Base-by-base conservation (phyloP, 1,140 invertebrate species). In the Nephila pilipes region DNA sequence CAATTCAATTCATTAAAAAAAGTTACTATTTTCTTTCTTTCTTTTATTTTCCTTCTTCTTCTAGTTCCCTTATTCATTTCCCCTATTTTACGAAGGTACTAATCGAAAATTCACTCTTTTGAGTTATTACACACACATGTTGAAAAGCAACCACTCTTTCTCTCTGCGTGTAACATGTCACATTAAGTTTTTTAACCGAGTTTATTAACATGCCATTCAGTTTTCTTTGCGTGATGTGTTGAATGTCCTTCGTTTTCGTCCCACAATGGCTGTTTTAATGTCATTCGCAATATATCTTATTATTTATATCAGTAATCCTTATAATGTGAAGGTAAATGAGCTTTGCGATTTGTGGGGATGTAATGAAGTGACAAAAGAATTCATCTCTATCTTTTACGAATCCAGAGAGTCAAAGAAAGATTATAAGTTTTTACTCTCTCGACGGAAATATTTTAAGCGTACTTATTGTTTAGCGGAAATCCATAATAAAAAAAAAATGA, bases 271-370 rank as follows among this genome's bases (percentile, higher is more conserved):
- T 65, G 60, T 25, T 65, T 65, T 22, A 65, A n/a, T 65, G 60
- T 65, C n/a, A 65, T 25, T 25, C 60, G 60, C 60, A 65, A 65
- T 65, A n/a, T 65, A 65, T 65, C 60, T 65, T 25, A 65, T 65
- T 65, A 65, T 65, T 65, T 65, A 65, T 65, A 29, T 29, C 60
- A 29, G 60, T 65, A 65, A 65, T 65, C 60, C 60, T 65, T 65
- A 65, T 65, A 65, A 65, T 65, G 60, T 65, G 60, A 65, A 25
- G n/a, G 60, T 25, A 65, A 65, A 65, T 65, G 60, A 25, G 60
- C 22, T 65, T 65, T 65, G 22, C 60, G n/a, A 65, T 65, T 65
- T 65, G 60, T 65, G 60, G 60, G 22, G 60, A 25, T 12, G 60
- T 65, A 65, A 65, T 65, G 60, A 65, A 25, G 25, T 65, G 60